Conservation (phyloP, 2,797 vertebrate species). For the Urosaurus nigricauda region DNA sequence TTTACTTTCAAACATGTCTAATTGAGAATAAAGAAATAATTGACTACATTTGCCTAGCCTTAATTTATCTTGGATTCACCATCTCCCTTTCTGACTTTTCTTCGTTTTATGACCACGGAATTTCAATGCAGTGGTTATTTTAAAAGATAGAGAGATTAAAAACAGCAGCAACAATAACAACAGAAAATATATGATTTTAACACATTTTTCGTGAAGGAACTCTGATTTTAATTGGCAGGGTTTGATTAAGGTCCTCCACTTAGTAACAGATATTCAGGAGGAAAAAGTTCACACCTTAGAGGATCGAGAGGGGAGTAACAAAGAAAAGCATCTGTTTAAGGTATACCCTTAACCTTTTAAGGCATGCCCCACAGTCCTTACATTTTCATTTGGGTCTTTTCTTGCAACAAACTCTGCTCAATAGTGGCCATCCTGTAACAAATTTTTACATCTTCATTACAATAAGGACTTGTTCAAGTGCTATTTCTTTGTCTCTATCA, state of each 20-base stretch:
- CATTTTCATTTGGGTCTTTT: constrained; percentile 64
- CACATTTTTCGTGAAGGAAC: constrained; percentile 10
- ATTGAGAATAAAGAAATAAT: constrained; percentile 62
- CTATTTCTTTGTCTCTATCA: constrained; percentile 65
- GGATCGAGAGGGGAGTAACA: constrained; percentile 21
- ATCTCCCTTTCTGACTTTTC: constrained; percentile 45
- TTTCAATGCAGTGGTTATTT: background rate
- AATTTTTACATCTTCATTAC: constrained; percentile 64
- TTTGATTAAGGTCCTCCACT: constrained; percentile 37
- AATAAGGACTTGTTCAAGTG: constrained; percentile 76
- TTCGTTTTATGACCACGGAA: constrained; percentile 45
- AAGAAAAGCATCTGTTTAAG: constrained; percentile 54
- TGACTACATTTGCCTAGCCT: constrained; percentile 71
- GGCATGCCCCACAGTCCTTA: constrained; percentile 34
- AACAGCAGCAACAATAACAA: no score
- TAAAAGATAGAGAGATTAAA: background rate
- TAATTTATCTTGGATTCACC: constrained; percentile 70
- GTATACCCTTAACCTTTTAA: constrained; percentile 3
- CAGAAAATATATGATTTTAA: background rate
- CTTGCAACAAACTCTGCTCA: constrained; percentile 69
- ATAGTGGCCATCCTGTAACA: constrained; percentile 67
- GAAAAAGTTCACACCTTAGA: background rate
- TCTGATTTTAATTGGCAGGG: background rate
- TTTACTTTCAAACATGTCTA: constrained; percentile 73
- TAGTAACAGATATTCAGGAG: constrained; percentile 12